Percentiles rank a stretch among this genome's conserved stretches.
phyloP scores from a whole-genome alignment of 2,888 invertebrate species.

The Drosophila prostipennis region DNA sequence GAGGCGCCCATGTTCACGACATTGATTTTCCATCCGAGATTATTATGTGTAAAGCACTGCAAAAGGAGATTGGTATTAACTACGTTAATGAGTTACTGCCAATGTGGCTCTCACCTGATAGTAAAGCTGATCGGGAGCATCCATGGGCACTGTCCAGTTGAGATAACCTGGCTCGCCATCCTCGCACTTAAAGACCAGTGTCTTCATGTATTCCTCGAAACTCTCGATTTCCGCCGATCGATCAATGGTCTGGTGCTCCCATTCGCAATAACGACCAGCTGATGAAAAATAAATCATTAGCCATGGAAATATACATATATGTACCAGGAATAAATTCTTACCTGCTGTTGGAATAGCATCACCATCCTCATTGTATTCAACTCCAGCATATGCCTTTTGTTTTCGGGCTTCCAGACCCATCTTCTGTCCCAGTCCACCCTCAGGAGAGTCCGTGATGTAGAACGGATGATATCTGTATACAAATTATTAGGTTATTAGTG shows the following conservation, averaged over 20 bases:
- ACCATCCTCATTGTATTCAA: conserved; percentile 90
- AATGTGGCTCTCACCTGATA: conserved; percentile 88
- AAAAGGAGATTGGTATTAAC: conserved; percentile 55
- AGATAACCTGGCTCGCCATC: conserved; percentile 90
- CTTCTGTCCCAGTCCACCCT: conserved; percentile 94
- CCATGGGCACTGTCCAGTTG: conserved; percentile 93
- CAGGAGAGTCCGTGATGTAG: conserved; percentile 93
- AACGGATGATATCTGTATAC: conserved; percentile 92
- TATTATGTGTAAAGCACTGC: conserved; percentile 96
- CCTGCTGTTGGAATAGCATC: conserved; percentile 92
- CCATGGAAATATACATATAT: too few relatives aligned
- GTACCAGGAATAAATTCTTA: conserved; percentile 73
- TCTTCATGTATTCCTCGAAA: conserved; percentile 91
- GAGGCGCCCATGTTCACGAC: conserved; percentile 86
- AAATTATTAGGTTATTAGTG: not conserved
- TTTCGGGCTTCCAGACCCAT: conserved; percentile 88
- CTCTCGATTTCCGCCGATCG: conserved; percentile 89
- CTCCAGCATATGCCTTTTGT: conserved; percentile 92
- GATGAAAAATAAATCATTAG: conserved; percentile 1
- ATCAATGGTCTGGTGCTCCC: conserved; percentile 92
- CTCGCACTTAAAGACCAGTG: conserved; percentile 90
- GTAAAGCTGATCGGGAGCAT: conserved; percentile 93
- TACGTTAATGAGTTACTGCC: not conserved
- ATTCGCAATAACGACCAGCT: conserved; percentile 95
- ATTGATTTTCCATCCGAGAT: conserved; percentile 96